Percentiles rank a stretch among this genome's conserved stretches.
phyloP scores from a whole-genome alignment of 1,140 invertebrate species.

The Mizuhopecten yessoensis region DNA sequence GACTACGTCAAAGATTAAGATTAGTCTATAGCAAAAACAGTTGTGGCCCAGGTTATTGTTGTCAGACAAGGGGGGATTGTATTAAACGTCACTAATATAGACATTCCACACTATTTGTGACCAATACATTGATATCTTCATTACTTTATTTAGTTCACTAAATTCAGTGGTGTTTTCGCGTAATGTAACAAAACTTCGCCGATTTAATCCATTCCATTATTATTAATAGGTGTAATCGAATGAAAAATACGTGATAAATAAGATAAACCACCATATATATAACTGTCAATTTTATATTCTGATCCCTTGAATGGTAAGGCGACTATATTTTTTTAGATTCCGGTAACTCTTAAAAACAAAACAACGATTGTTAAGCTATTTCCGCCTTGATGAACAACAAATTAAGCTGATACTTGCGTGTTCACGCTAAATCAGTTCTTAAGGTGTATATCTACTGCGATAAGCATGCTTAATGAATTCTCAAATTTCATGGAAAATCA shows the following conservation, averaged over 20 bases:
- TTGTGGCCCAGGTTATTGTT: background rate
- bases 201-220: background rate
- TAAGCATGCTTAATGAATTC: slow-evolving; percentile 35
- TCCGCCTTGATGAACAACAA: background rate
- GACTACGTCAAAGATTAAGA: background rate
- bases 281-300: slow-evolving; percentile 12
- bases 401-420: slow-evolving; percentile 33
- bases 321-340: slow-evolving; percentile 2
- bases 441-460: background rate
- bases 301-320: background rate
- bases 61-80: background rate
- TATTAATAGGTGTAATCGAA: slow-evolving; percentile 13
- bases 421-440: slow-evolving; percentile 17
- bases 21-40: background rate
- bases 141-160: slow-evolving; percentile 31
- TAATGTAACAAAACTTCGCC: background rate
- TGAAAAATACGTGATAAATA: background rate
- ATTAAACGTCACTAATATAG: background rate
- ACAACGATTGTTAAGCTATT: background rate
- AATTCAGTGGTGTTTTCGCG: background rate
- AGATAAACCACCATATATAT: background rate
- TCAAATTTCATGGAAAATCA: slow-evolving; percentile 39
- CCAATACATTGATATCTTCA: background rate
- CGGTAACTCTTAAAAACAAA: background rate
- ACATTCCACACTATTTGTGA: slow-evolving; percentile 23